Percentiles rank a stretch among this genome's conserved stretches.
phyloP scores from a whole-genome alignment of 2,888 invertebrate genomes.

The Acrocyrtus sp. region DNA sequence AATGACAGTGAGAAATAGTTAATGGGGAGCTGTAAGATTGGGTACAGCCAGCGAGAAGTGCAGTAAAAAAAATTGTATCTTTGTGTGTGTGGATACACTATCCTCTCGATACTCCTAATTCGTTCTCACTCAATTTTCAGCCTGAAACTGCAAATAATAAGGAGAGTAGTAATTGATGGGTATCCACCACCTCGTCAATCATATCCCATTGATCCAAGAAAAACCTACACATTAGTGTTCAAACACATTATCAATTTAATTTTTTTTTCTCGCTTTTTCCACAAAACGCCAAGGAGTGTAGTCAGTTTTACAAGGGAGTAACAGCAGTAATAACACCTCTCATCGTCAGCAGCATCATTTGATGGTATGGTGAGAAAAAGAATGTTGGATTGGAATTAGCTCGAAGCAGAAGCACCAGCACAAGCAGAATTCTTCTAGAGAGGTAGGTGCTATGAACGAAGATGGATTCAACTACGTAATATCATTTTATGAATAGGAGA shows the following conservation, averaged over 20 bases:
- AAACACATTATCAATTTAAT: slow-evolving; percentile 52
- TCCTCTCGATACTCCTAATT: too few relatives aligned
- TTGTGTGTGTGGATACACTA: too few relatives aligned
- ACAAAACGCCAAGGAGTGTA: slow-evolving; percentile 5
- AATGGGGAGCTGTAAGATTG: too few relatives aligned
- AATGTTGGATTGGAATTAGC: slow-evolving; percentile 42
- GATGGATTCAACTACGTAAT: background rate
- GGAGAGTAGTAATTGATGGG: slow-evolving; percentile 44
- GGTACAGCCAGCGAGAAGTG: too few relatives aligned
- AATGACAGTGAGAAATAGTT: slow-evolving; percentile 1
- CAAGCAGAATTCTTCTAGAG: slow-evolving; percentile 2
- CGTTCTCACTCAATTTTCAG: too few relatives aligned
- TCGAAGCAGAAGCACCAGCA: slow-evolving; percentile 4
- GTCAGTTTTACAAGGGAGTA: background rate
- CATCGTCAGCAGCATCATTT: too few relatives aligned
- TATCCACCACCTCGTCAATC: slow-evolving; percentile 43
- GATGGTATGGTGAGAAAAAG: slow-evolving; percentile 47
- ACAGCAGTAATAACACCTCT: slow-evolving; percentile 34
- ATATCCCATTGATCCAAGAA: slow-evolving; percentile 40
- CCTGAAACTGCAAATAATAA: too few relatives aligned
- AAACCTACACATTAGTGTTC: slow-evolving; percentile 49
- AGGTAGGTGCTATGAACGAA: background rate
- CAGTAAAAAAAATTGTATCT: too few relatives aligned
- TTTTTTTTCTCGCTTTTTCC: slow-evolving; percentile 24
- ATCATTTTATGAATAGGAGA: background rate